These are phyloP conservation scores for Branchinecta sandiegonensis DNA, from an alignment of 2,888 invertebrate species.

Conservation along the genomic window DNA sequence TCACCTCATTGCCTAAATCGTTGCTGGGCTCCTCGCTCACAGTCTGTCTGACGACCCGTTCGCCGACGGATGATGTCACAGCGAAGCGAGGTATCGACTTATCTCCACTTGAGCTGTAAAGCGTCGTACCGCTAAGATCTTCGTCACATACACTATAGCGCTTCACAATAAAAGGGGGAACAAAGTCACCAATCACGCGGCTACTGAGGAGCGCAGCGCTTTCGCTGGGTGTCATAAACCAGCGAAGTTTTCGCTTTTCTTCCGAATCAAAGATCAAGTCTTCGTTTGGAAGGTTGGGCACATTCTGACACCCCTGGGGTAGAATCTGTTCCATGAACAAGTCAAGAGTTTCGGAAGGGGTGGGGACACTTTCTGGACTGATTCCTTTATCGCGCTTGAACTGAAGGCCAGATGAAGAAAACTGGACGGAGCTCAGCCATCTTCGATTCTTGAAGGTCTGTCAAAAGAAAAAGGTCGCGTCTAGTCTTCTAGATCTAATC, in stretches of 20 bases:
- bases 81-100: too few species aligned
- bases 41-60: too few species aligned
- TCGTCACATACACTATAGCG: background rate
- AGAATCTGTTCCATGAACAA: background rate
- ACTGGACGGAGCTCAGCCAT: constrained; percentile 62
- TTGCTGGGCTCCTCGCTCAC: too few species aligned
- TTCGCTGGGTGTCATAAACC: constrained; percentile 81
- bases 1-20: too few species aligned
- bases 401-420: background rate
- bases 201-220: constrained; percentile 51
- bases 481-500: too few species aligned
- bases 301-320: background rate
- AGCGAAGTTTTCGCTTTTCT: constrained; percentile 53
- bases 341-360: background rate
- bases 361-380: too few species aligned
- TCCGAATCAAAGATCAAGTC: constrained; percentile 51
- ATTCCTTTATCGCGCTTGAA: too few species aligned
- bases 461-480: constrained; percentile 20
- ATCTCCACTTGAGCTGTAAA: too few species aligned
- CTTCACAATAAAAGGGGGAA: background rate
- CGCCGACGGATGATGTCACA: too few species aligned
- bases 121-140: too few species aligned
- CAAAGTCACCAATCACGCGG: background rate
- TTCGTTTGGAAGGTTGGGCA: constrained; percentile 50
- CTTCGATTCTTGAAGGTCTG: constrained; percentile 59